A percentile compares a stretch with the other conserved stretches of the same genome.
These are phyloP conservation scores for Arctia plantaginis DNA, from an alignment of 2,888 invertebrate species.

Conservation along the genomic window DNA sequence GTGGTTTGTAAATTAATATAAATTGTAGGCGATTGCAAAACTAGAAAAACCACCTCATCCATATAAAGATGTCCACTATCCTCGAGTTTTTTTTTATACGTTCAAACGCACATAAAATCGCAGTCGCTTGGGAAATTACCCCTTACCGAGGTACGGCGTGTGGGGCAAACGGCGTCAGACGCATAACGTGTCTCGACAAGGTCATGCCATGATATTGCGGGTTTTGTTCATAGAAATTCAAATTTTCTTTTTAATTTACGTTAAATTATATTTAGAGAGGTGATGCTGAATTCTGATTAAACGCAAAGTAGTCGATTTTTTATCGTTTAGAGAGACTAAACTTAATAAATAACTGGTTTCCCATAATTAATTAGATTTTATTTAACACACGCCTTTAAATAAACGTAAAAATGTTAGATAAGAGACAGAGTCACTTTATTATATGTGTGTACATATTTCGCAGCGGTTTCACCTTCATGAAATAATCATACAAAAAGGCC, in stretches of 20 bases:
- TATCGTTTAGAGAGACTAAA: neutral
- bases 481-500: neutral
- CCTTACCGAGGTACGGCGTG: slow-evolving; percentile 37
- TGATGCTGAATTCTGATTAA: neutral
- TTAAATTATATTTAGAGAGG: neutral
- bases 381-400: no score
- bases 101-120: slow-evolving; percentile 40
- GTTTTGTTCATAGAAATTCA: slow-evolving; percentile 10
- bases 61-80: neutral
- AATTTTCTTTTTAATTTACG: neutral
- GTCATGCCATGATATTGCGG: slow-evolving; percentile 35
- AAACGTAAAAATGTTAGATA: neutral
- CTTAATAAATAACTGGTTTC: no score
- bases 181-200: slow-evolving; percentile 41
- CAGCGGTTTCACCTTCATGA: neutral
- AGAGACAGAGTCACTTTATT: neutral
- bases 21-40: neutral
- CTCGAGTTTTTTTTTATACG: slow-evolving; percentile 20
- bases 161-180: slow-evolving; percentile 32
- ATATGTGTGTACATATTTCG: neutral
- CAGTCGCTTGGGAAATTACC: slow-evolving; percentile 54
- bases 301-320: neutral
- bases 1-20: neutral
- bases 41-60: neutral
- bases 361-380: no score